Evolutionary conservation across 2,113 vertebrate genomes (phyloP).

Genomic region (Typhlomys cinereus): DNA sequence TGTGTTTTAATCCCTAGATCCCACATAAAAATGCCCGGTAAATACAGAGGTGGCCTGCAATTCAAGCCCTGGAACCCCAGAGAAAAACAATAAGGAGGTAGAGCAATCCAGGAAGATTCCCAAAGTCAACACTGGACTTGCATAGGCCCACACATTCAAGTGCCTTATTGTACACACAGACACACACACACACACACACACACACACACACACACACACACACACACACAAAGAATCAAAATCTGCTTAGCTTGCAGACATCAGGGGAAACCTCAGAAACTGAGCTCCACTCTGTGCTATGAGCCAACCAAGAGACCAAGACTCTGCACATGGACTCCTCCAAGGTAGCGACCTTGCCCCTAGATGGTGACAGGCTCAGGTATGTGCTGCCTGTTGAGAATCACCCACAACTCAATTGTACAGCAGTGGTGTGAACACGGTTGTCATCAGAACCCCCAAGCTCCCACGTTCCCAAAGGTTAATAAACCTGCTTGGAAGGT

Average conservation of each 20-base stretch:
- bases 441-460: constrained; percentile 24
- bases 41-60: too few species aligned
- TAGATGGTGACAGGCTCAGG: background rate
- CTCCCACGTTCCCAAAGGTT: constrained; percentile 5
- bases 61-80: too few species aligned
- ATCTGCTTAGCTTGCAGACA: background rate
- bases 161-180: too few species aligned
- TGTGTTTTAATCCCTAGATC: too few species aligned
- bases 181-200: too few species aligned
- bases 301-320: background rate
- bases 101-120: too few species aligned
- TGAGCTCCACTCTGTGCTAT: background rate
- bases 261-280: background rate
- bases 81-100: too few species aligned
- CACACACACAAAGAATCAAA: too few species aligned
- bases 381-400: background rate
- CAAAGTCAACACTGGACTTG: too few species aligned
- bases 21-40: too few species aligned
- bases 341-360: background rate
- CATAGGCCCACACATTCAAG: too few species aligned
- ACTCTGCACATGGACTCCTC: background rate
- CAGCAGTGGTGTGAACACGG: background rate
- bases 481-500: constrained; percentile 23
- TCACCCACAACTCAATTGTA: background rate
- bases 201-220: too few species aligned